A percentile compares a stretch with the other conserved stretches of the same genome.
Evolutionary conservation across 2,888 invertebrate species (phyloP).

Genomic region (Oeneis ivallda): DNA sequence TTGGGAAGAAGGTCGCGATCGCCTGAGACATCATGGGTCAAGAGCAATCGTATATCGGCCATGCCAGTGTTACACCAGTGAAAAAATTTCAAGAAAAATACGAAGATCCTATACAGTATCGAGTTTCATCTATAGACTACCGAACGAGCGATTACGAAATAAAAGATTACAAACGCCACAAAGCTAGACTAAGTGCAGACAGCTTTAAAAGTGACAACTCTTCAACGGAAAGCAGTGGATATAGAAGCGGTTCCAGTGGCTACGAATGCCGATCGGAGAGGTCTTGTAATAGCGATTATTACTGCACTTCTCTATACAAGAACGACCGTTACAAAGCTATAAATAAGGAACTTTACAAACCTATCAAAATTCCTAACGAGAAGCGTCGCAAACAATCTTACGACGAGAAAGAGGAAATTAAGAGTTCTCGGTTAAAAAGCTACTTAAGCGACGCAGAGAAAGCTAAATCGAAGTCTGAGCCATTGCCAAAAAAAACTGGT

Average conservation of each 20-base stretch:
- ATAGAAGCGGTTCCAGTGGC: conserved; percentile 72
- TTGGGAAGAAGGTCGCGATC: conserved; percentile 51
- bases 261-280: conserved; percentile 70
- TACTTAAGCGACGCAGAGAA: conserved; percentile 70
- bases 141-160: conserved; percentile 56
- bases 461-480: conserved; percentile 66
- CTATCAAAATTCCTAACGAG: conserved; percentile 76
- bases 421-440: conserved; percentile 62
- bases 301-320: conserved; percentile 74
- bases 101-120: conserved; percentile 60
- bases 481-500: conserved; percentile 78
- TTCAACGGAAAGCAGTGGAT: conserved; percentile 74
- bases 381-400: conserved; percentile 74
- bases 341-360: conserved; percentile 76
- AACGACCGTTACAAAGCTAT: conserved; percentile 76
- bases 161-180: conserved; percentile 63
- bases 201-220: conserved; percentile 75
- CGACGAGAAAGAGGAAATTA: conserved; percentile 63
- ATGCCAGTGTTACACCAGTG: conserved; percentile 61
- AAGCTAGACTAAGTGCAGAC: conserved; percentile 63
- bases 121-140: conserved; percentile 55
- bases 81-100: conserved; percentile 64
- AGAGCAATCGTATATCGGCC: conserved; percentile 70
- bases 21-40: conserved; percentile 71
- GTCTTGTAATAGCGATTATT: conserved; percentile 70